These are phyloP conservation scores for Momotus momota DNA, from an alignment of 2,797 vertebrate species.

Conservation along the genomic window DNA sequence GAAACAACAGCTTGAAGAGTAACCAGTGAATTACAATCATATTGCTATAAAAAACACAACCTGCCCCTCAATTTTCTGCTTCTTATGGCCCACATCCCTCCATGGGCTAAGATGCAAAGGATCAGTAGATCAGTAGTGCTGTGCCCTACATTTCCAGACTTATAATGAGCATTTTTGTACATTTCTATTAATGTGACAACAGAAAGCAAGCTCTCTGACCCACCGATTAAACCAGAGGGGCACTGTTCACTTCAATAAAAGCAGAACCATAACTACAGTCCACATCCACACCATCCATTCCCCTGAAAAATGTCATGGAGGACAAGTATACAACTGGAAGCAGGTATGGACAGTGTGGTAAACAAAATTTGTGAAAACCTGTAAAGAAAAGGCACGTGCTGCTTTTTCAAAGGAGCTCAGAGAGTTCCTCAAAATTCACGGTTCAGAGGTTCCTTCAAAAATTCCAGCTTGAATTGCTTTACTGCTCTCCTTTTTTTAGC, in stretches of 20 bases:
- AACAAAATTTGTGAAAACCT: background rate
- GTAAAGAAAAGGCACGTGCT: background rate
- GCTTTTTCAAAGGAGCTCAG: background rate
- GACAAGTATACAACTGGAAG: background rate
- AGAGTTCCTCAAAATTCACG: background rate
- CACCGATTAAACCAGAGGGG: background rate
- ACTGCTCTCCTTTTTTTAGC: background rate
- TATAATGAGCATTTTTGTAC: background rate
- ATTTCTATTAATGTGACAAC: background rate
- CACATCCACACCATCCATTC: accelerated
- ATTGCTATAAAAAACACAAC: background rate
- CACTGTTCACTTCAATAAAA: background rate
- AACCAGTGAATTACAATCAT: background rate
- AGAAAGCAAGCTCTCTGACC: background rate
- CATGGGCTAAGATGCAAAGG: background rate
- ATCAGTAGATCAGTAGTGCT: background rate
- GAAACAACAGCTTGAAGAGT: background rate
- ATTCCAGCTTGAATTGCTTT: background rate
- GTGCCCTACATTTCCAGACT: background rate
- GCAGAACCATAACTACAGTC: background rate
- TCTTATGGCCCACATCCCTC: background rate
- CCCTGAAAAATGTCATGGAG: background rate
- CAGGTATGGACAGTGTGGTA: background rate
- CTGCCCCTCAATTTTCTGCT: background rate
- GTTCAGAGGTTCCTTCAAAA: background rate